A percentile compares a stretch with the other conserved stretches of the same genome.
Conservation (phyloP, 1,140 invertebrate species). For the Neomicropteryx cornuta region DNA sequence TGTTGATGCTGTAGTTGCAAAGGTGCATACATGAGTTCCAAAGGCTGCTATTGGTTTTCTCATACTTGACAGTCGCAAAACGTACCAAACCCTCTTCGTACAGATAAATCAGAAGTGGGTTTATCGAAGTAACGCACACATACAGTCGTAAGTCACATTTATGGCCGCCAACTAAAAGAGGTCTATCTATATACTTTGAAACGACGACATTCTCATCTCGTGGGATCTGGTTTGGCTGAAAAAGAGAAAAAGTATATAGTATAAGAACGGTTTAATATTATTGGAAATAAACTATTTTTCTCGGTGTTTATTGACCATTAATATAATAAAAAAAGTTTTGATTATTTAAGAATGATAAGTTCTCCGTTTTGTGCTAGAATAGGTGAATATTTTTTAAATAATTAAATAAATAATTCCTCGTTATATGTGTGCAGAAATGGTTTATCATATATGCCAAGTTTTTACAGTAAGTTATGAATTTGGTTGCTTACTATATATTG, state of each 20-base stretch:
- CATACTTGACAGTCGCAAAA: slow-evolving; percentile 80
- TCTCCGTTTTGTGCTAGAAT: too few species aligned
- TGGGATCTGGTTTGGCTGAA: slow-evolving; percentile 80
- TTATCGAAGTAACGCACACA: slow-evolving; percentile 74
- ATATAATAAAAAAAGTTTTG: too few species aligned
- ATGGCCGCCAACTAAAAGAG: slow-evolving; percentile 88
- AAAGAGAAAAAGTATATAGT: slow-evolving; percentile 18
- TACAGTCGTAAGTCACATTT: slow-evolving; percentile 88
- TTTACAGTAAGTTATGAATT: too few species aligned
- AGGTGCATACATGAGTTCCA: slow-evolving; percentile 90
- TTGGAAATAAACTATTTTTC: too few species aligned
- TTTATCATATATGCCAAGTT: too few species aligned
- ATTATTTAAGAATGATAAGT: too few species aligned
- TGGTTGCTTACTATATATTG: too few species aligned
- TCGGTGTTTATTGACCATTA: too few species aligned
- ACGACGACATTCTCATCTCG: slow-evolving; percentile 85
- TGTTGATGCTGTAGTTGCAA: slow-evolving; percentile 91
- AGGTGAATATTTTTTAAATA: too few species aligned
- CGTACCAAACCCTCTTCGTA: slow-evolving; percentile 81
- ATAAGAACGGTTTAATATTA: not conserved
- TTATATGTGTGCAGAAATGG: too few species aligned
- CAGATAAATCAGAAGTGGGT: slow-evolving; percentile 74
- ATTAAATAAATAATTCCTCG: too few species aligned
- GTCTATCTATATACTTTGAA: slow-evolving; percentile 87
- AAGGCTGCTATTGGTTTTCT: slow-evolving; percentile 63